Evolutionary conservation across 2,797 vertebrate genomes (phyloP).

Genomic region (Poeciliopsis turneri): DNA sequence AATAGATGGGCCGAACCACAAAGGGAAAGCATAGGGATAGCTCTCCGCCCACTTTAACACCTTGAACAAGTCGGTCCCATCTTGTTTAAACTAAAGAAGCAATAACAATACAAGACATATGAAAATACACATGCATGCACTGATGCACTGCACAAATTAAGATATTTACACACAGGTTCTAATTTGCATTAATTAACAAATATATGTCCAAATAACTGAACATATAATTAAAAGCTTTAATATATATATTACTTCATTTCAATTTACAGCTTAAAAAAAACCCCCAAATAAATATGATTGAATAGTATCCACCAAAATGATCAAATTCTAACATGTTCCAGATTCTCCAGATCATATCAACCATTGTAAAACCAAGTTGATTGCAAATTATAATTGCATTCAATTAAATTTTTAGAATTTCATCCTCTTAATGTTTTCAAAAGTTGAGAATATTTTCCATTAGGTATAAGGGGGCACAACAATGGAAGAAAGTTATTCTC

Average conservation of each 20-base stretch:
- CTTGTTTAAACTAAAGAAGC: slow-evolving; percentile 73
- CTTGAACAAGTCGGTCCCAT: slow-evolving; percentile 69
- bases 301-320: background rate
- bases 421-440: background rate
- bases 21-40: slow-evolving; percentile 83
- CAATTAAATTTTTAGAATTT: background rate
- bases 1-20: slow-evolving; percentile 84
- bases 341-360: background rate
- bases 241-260: background rate
- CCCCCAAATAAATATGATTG: too few species aligned
- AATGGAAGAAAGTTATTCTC: background rate
- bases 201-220: background rate
- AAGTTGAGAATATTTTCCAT: background rate
- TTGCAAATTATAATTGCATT: background rate
- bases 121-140: background rate
- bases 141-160: background rate
- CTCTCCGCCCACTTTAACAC: slow-evolving; percentile 60
- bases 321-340: background rate
- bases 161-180: background rate
- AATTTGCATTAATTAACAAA: background rate
- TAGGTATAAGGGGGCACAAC: background rate
- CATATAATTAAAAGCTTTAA: background rate
- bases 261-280: background rate
- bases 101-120: background rate
- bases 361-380: background rate